Evolutionary conservation across 1,140 invertebrate species (phyloP), one percentile per base, ranked within the genome.

Genomic region (Heliothis virescens): DNA sequence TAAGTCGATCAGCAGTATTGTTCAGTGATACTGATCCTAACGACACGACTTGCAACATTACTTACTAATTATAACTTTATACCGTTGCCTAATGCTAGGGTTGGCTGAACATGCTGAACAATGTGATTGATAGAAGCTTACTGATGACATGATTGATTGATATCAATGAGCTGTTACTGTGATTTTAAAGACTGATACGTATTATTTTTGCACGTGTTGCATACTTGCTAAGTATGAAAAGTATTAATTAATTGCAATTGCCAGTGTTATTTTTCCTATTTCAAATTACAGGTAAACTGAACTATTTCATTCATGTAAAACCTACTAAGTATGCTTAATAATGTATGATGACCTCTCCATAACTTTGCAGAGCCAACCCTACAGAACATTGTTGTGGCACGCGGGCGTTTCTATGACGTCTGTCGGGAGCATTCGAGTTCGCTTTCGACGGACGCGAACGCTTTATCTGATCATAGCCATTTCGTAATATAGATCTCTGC

Each of bases 401-500:
- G 52, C 62, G 50, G 69, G 65, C 79, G 63, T 80, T 76, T 69
- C 47, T 78, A 82, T 82, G 67, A 72, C 79, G 72, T 75, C 62
- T 74, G 85, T 87, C 90, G 86, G 89, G 82, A 87, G 85, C 74
- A 82, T 83, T 83, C 83, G 85, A 79, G 76, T 86, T 91, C 86
- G 85, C 89, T 90, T 89, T 91, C 88, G 82, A 84, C 83, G 83
- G 62, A 87, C 86, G 81, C 83, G 84, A 86, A 85, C 84, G 48
- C 79, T 72, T 87, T 93, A 92, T 93, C 91, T 89, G 91, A 92
- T 92, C 86, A 71, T 71, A 84, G 65, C 72, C 69, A 84, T 93
- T 89, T 89, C 88, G 89, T 89, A 91, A 93, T 84, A 83, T 72
- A 73, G 85, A 85, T 82, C 79, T 86, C 75, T 81, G 83, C 83